These are phyloP conservation scores for Matsumyia berberina DNA, from an alignment of 2,888 invertebrate species.

Conservation along the genomic window DNA sequence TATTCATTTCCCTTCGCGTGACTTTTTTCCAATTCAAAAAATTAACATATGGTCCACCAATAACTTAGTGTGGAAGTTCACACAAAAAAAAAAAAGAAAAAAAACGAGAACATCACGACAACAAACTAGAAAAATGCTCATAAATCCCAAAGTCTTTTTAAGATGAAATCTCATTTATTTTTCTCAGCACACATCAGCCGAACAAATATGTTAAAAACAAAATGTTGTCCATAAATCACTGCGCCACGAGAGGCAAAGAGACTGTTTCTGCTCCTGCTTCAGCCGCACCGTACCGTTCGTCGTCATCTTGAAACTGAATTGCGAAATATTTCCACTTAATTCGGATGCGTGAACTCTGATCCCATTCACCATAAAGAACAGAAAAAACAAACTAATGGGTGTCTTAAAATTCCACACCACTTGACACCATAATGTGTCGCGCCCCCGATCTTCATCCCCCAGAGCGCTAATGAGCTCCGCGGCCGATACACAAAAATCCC, in stretches of 20 bases:
- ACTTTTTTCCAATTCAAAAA: slow-evolving; percentile 38
- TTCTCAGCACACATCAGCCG: slow-evolving; percentile 47
- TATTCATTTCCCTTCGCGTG: slow-evolving; percentile 39
- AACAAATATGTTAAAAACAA: slow-evolving; percentile 75
- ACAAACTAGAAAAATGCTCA: slow-evolving; percentile 55
- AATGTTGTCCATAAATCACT: slow-evolving; percentile 73
- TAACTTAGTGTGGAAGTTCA: slow-evolving; percentile 54
- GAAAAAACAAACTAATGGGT: slow-evolving; percentile 57
- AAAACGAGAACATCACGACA: slow-evolving; percentile 47
- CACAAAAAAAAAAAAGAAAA: slow-evolving; percentile 32
- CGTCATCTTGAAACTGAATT: slow-evolving; percentile 53
- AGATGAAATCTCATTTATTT: slow-evolving; percentile 34
- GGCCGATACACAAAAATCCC: slow-evolving; percentile 44
- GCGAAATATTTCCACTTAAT: slow-evolving; percentile 76
- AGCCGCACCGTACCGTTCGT: not conserved
- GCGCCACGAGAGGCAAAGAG: not conserved
- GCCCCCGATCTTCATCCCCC: slow-evolving; percentile 45
- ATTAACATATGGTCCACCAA: slow-evolving; percentile 64
- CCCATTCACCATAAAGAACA: slow-evolving; percentile 60
- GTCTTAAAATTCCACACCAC: slow-evolving; percentile 74
- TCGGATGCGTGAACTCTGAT: slow-evolving; percentile 74
- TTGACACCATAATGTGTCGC: slow-evolving; percentile 72
- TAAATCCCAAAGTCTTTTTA: slow-evolving; percentile 70
- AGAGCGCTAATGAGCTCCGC: slow-evolving; percentile 46
- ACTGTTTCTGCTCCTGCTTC: not conserved